These are phyloP conservation scores for Rhinichthys osculus DNA, from an alignment of 2,797 vertebrate species.

Conservation along the genomic window DNA sequence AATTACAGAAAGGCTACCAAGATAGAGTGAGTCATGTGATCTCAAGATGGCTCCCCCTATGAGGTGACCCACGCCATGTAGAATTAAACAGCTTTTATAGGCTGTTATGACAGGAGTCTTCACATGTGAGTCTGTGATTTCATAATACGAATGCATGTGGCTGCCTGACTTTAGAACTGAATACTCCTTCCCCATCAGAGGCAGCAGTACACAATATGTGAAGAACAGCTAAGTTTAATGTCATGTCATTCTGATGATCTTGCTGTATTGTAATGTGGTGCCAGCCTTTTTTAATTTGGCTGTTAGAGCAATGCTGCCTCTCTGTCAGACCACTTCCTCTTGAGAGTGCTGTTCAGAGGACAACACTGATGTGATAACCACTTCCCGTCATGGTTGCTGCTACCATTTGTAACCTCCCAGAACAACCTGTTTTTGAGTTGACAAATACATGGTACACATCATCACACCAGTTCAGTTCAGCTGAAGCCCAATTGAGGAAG, in stretches of 20 bases:
- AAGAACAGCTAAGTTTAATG: background rate
- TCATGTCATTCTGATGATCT: slow-evolving; percentile 13
- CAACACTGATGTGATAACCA: slow-evolving; percentile 61
- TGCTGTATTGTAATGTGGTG: slow-evolving; percentile 41
- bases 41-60: too few relatives aligned
- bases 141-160: background rate
- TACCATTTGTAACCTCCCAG: slow-evolving; percentile 50
- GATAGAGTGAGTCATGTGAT: background rate
- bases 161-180: background rate
- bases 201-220: too few relatives aligned
- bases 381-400: slow-evolving; percentile 60
- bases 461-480: slow-evolving; percentile 9
- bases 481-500: slow-evolving; percentile 1
- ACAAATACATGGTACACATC: slow-evolving; percentile 18
- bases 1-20: background rate
- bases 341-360: slow-evolving; percentile 53
- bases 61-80: background rate
- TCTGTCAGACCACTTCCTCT: slow-evolving; percentile 60
- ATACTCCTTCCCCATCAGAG: background rate
- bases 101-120: background rate
- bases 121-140: background rate
- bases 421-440: slow-evolving; percentile 43
- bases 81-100: background rate
- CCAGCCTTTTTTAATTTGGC: slow-evolving; percentile 42
- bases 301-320: slow-evolving; percentile 41